phyloP scores from a whole-genome alignment of 2,888 invertebrate genomes.

The Dicranocentrus wangi region DNA sequence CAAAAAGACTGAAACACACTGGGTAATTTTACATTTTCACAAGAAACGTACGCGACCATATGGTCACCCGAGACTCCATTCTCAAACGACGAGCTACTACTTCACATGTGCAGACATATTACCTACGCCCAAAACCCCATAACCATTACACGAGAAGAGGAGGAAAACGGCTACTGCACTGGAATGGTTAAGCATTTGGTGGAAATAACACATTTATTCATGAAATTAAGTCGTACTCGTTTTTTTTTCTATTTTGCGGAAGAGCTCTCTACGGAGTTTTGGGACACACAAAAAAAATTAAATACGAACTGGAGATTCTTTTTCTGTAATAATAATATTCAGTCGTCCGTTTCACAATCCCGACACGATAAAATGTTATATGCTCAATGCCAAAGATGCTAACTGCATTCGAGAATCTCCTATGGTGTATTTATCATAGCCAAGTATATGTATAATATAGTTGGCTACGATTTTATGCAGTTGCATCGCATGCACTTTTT shows the following conservation, averaged over 20 bases:
- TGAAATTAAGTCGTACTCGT: conserved; percentile 16
- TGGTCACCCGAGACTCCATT: conserved; percentile 22
- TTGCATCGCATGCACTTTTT: conserved; percentile 11
- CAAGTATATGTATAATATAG: too few species aligned
- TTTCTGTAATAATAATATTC: neutral
- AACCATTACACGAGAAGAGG: conserved; percentile 6
- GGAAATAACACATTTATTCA: neutral
- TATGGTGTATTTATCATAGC: too few species aligned
- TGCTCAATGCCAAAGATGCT: neutral
- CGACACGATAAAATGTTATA: neutral
- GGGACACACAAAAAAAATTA: neutral
- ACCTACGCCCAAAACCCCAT: neutral
- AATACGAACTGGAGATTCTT: neutral
- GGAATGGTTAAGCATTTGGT: neutral
- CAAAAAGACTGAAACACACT: conserved; percentile 23
- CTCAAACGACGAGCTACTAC: neutral
- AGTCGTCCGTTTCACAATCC: too few species aligned
- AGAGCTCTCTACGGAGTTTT: neutral
- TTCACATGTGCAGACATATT: neutral
- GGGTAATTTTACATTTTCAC: conserved; percentile 31
- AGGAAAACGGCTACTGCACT: neutral
- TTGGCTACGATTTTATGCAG: too few species aligned
- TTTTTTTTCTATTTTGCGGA: neutral
- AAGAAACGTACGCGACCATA: conserved; percentile 16
- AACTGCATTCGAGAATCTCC: neutral